These are phyloP conservation scores for Cyphomyrmex costatus DNA, from an alignment of 1,140 invertebrate species.

Conservation along the genomic window DNA sequence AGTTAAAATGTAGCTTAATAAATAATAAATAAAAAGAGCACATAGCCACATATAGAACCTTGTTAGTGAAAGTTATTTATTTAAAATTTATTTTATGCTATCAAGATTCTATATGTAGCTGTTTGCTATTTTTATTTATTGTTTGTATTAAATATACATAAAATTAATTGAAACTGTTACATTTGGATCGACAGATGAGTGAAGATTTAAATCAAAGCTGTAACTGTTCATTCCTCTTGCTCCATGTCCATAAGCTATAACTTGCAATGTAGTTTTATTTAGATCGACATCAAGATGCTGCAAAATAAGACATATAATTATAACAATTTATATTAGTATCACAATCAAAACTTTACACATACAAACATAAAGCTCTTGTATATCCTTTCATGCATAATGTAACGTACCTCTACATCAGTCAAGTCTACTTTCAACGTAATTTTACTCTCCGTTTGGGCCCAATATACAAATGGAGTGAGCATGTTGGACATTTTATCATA, in stretches of 20 bases:
- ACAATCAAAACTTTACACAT: not conserved
- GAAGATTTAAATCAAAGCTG: slow-evolving; percentile 91
- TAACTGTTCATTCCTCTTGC: slow-evolving; percentile 91
- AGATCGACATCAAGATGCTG: slow-evolving; percentile 88
- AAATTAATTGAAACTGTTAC: slow-evolving; percentile 82
- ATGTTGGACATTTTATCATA: slow-evolving; percentile 78
- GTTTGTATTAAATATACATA: slow-evolving; percentile 35
- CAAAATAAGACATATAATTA: slow-evolving; percentile 57
- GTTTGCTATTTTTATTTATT: too few species aligned
- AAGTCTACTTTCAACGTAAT: slow-evolving; percentile 94
- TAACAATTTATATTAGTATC: not conserved
- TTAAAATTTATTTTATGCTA: too few species aligned
- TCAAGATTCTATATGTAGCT: too few species aligned
- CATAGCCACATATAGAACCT: too few species aligned
- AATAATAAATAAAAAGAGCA: too few species aligned
- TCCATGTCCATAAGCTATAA: slow-evolving; percentile 90
- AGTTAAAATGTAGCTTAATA: too few species aligned
- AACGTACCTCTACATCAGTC: slow-evolving; percentile 91
- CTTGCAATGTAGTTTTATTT: slow-evolving; percentile 88
- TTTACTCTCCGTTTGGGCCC: slow-evolving; percentile 94
- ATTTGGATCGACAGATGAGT: slow-evolving; percentile 90
- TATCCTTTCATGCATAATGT: not conserved
- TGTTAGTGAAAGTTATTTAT: too few species aligned
- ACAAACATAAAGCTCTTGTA: not conserved
- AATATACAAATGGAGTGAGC: slow-evolving; percentile 95